Percentiles rank a stretch among this genome's conserved stretches.
phyloP scores from a whole-genome alignment of 1,140 invertebrate species.

The Procambarus clarkii region DNA sequence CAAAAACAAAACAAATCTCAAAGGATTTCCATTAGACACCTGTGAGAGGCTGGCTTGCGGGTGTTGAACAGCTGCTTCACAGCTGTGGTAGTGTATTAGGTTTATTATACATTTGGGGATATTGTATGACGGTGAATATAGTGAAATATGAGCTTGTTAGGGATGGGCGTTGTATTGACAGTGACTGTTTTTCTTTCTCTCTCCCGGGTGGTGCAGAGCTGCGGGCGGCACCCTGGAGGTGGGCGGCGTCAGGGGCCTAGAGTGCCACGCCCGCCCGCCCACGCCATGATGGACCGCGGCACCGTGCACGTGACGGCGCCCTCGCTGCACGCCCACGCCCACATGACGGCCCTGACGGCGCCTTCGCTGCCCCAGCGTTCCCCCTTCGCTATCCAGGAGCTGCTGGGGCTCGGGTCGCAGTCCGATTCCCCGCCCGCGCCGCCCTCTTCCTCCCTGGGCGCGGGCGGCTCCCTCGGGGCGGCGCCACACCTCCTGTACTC shows the following conservation, averaged over 20 bases:
- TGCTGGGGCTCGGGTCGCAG: conserved; percentile 83
- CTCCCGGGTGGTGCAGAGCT: neutral
- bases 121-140: no score
- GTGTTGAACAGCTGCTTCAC: no score
- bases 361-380: conserved; percentile 86
- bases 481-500: conserved; percentile 70
- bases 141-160: no score
- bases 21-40: no score
- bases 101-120: no score
- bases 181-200: neutral
- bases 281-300: conserved; percentile 68
- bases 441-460: conserved; percentile 57
- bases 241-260: conserved; percentile 39
- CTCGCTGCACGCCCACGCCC: conserved; percentile 71
- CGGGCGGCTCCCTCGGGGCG: conserved; percentile 67
- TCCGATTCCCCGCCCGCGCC: conserved; percentile 61
- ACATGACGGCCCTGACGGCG: conserved; percentile 71
- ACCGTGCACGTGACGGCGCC: conserved; percentile 70
- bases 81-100: no score
- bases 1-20: no score
- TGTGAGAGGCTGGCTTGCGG: no score
- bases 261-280: conserved; percentile 29
- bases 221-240: neutral
- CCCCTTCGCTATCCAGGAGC: conserved; percentile 93
- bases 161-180: neutral